Base-by-base conservation (phyloP, 2,888 invertebrate species). In the Heliconius charithonia region DNA sequence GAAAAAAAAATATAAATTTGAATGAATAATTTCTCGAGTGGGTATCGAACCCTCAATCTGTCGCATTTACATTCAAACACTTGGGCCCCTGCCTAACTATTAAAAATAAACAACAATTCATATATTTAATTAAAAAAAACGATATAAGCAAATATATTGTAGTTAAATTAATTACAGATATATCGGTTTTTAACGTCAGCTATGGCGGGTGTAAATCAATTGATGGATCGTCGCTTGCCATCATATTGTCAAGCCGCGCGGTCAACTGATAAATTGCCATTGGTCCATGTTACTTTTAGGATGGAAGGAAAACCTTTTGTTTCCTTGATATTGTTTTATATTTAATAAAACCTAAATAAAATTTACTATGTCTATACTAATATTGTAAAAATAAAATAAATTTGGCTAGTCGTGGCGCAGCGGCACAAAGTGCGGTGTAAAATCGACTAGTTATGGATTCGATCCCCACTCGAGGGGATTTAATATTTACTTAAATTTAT, bases 231-330 rank as follows among this genome's bases (percentile, higher is more conserved):
- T 32, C 62, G 41, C 37, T 73, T 41, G 73, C 62, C 62, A 73
- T 62, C 63, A 73, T 73, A 29, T 59, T 73, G 73, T 73, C 73
- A 73, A 37, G 37, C 41, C 41, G 63, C 59, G 63, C 73, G 73
- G 73, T 73, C 73, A 73, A 19, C 41, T 73, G 63, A 73, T 73
- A 41, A 63, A 73, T 73, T 63, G 41, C 37, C 37, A 63, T 63
- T 63, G 10, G 1, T 41, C 25, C 27, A 73, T 12, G 41, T 19
- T 25, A 37, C 37, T 73, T 73, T 41, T 59, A 73, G 29, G 22
- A 56, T n/a, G 29, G 29, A 29, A 71, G 19, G 56, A 22, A n/a
- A 71, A 32, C 22, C 29, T 32, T 29, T 29, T n/a, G 9, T n/a
- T 32, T 51, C 32, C n/a, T 19, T 56, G 29, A 56, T 13, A 41